Evolutionary conservation across 2,797 vertebrate genomes (phyloP), one percentile per base, ranked within the genome.

Genomic region (Fundulus diaphanus): DNA sequence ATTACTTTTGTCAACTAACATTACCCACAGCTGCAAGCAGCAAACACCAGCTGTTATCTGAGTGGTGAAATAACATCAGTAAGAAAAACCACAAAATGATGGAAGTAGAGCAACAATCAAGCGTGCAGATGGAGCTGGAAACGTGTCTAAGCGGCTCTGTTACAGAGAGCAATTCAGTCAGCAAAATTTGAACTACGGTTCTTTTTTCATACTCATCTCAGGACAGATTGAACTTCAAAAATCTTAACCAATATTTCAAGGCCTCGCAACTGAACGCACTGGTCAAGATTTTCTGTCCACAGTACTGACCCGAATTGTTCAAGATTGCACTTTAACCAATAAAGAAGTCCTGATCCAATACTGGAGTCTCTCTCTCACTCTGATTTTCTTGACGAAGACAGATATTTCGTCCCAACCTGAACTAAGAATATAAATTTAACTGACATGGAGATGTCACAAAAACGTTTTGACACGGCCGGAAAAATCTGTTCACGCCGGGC

Each of bases 21-120:
- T 69, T 57, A 71, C 15, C 13, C 68, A 56, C 72, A 79, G 72
- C 79, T 78, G 73, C 48, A 76, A 73, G 65, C 77, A 61, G 72
- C 20, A 35, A 54, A 42, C 46, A 80, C 79, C 84, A 87, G 78
- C 78, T 86, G 88, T 80, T 90, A 59, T 73, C 29, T 27, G 48
- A 73, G 33, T 29, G 0, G 24, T 42, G 67, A 70, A 35, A 68
- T 33, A 63, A 29, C 70, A 33, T 46, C 66, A 57, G 68, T 51
- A 44, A 77, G 7, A 18, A 76, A 49, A 49, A 13, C 11, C 67
- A 46, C 31, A 68, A 68, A 78, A 35, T 46, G 49, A 33, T 72
- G 63, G 51, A 12, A 71, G 42, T 54, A 11, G 33, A 24, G 59
- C 20, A 63, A 63, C 59, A 63, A 37, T 63, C 18, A 63, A 37